Percentiles rank a stretch among this genome's conserved stretches.
phyloP scores from a whole-genome alignment of 2,888 invertebrate species.

The Tanaodytes sp. region DNA sequence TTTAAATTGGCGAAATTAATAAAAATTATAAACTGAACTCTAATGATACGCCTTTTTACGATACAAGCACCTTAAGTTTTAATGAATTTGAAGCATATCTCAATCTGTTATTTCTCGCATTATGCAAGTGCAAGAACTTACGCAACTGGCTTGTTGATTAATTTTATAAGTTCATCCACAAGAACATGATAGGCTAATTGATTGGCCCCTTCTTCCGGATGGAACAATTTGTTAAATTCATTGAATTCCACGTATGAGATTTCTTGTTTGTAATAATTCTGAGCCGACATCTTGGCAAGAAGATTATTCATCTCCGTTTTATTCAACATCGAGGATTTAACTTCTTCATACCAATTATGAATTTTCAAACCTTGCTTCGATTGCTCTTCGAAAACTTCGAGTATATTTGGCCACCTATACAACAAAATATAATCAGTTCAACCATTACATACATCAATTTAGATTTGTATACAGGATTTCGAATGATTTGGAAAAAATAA shows the following conservation, averaged over 20 bases:
- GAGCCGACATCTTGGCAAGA: slow-evolving; percentile 73
- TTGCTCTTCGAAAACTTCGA: slow-evolving; percentile 64
- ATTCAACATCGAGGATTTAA: slow-evolving; percentile 66
- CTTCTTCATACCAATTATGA: slow-evolving; percentile 70
- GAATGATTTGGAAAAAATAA: no score
- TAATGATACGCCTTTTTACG: no score
- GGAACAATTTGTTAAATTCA: slow-evolving; percentile 71
- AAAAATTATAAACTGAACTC: no score
- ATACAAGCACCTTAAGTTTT: no score
- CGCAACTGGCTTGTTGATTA: slow-evolving; percentile 62
- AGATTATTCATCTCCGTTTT: slow-evolving; percentile 66
- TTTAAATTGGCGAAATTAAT: no score
- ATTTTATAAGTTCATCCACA: slow-evolving; percentile 70
- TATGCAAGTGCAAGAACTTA: no score
- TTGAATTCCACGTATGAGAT: slow-evolving; percentile 72
- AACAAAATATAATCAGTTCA: background rate
- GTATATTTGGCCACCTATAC: slow-evolving; percentile 72
- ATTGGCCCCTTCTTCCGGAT: slow-evolving; percentile 66
- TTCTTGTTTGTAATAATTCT: slow-evolving; percentile 73
- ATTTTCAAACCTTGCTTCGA: slow-evolving; percentile 48
- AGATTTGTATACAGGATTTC: background rate
- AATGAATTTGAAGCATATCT: no score
- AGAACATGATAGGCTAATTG: slow-evolving; percentile 73
- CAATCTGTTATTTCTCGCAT: no score
- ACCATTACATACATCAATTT: background rate